These are phyloP conservation scores for Pocillopora grandis DNA, from an alignment of 92 coral and sea anemone species.

Conservation along the genomic window DNA sequence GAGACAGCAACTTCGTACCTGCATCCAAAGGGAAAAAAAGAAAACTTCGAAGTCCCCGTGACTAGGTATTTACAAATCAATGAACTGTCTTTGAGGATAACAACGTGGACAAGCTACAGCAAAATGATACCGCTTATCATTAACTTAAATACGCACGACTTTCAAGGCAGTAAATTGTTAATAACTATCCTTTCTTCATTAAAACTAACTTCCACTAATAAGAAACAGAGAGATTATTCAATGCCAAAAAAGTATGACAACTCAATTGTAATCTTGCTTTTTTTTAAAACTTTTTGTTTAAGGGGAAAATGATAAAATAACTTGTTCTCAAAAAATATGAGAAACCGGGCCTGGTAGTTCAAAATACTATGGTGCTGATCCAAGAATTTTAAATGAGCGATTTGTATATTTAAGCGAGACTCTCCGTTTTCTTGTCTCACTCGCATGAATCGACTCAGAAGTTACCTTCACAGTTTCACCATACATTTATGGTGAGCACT, in stretches of 20 bases:
- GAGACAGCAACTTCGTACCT: slow-evolving; percentile 18
- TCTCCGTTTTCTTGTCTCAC: no score
- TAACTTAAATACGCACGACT: slow-evolving; percentile 21
- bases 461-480: no score
- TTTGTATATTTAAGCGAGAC: no score
- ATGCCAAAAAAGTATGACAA: background rate
- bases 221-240: background rate
- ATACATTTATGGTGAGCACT: no score
- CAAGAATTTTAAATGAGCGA: no score
- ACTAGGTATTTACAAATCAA: slow-evolving; percentile 28
- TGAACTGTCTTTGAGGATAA: background rate
- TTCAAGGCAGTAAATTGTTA: background rate
- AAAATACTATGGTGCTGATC: no score
- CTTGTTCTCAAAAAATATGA: no score
- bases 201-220: slow-evolving; percentile 7
- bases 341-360: no score
- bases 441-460: no score
- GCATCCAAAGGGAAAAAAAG: slow-evolving; percentile 7
- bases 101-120: background rate
- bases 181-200: slow-evolving; percentile 1
- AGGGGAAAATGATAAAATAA: background rate
- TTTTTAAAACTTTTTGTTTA: background rate
- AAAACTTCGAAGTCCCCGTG: slow-evolving; percentile 4
- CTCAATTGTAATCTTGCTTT: background rate
- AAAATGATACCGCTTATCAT: background rate